Conservation (phyloP, 2,888 invertebrate genomes). For the Hyposoter didymator region DNA sequence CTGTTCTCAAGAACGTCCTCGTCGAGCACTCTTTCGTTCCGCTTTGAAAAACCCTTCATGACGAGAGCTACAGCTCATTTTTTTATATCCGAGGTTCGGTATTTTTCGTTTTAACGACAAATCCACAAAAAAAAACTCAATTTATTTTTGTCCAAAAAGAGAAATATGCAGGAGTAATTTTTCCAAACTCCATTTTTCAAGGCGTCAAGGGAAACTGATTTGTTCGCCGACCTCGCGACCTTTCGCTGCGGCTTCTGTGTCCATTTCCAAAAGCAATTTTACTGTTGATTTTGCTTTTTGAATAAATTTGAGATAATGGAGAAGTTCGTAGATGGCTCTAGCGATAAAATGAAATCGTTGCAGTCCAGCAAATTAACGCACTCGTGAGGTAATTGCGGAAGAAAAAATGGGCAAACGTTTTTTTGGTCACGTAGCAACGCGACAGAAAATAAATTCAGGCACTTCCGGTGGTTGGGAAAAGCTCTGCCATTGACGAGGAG, state of each 20-base stretch:
- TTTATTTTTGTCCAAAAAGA: background rate
- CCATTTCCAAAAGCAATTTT: background rate
- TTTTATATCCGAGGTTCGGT: slow-evolving; percentile 8
- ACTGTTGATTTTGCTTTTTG: background rate
- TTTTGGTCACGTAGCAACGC: background rate
- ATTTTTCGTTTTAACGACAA: background rate
- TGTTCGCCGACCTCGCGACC: too few species aligned
- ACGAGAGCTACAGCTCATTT: slow-evolving; percentile 26
- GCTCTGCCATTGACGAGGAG: background rate
- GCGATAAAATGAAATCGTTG: background rate
- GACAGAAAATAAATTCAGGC: slow-evolving; percentile 28
- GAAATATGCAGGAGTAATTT: too few species aligned
- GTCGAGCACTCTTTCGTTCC: slow-evolving; percentile 69
- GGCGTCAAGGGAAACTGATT: too few species aligned
- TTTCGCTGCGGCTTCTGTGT: too few species aligned
- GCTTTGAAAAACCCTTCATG: slow-evolving; percentile 64
- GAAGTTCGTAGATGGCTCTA: background rate
- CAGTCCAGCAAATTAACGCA: background rate
- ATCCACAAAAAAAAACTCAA: background rate
- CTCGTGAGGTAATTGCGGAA: background rate
- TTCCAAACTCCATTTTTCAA: too few species aligned
- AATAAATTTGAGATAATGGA: background rate
- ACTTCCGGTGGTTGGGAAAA: slow-evolving; percentile 32
- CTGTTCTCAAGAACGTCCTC: slow-evolving; percentile 72
- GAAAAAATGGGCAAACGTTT: background rate